phyloP scores from a whole-genome alignment of 2,797 vertebrate genomes.

The Salmo trutta region DNA sequence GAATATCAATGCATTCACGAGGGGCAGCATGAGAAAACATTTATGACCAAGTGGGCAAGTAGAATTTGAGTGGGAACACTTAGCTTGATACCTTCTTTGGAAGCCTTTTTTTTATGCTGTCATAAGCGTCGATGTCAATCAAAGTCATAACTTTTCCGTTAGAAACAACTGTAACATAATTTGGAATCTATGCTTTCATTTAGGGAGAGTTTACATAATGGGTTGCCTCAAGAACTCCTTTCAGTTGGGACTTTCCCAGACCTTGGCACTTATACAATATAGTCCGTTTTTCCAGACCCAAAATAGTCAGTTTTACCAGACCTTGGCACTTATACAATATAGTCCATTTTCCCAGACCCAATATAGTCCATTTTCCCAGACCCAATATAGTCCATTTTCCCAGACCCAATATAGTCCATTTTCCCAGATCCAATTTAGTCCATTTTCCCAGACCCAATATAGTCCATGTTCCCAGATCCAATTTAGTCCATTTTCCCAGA shows the following conservation, averaged over 20 bases:
- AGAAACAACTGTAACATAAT: not conserved
- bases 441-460: too few relatives aligned
- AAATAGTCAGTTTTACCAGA: too few relatives aligned
- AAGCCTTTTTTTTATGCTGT: not conserved
- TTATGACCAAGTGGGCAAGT: constrained; percentile 7
- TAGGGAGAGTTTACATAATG: not conserved
- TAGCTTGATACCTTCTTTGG: not conserved
- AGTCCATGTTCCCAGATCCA: too few relatives aligned
- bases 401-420: too few relatives aligned
- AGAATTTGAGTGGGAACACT: constrained; percentile 1
- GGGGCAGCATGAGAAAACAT: constrained; percentile 9
- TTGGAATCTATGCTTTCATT: not conserved
- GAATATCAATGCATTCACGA: constrained; percentile 17
- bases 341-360: too few relatives aligned
- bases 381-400: too few relatives aligned
- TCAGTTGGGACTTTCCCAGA: not conserved
- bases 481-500: too few relatives aligned
- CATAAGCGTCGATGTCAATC: not conserved
- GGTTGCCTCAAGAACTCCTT: not conserved
- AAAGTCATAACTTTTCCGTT: not conserved
- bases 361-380: too few relatives aligned
- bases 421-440: too few relatives aligned
- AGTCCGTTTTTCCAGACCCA: not conserved
- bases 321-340: too few relatives aligned
- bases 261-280: not conserved